These are phyloP conservation scores for Spodoptera picta DNA, from an alignment of 2,888 invertebrate species.

Conservation along the genomic window DNA sequence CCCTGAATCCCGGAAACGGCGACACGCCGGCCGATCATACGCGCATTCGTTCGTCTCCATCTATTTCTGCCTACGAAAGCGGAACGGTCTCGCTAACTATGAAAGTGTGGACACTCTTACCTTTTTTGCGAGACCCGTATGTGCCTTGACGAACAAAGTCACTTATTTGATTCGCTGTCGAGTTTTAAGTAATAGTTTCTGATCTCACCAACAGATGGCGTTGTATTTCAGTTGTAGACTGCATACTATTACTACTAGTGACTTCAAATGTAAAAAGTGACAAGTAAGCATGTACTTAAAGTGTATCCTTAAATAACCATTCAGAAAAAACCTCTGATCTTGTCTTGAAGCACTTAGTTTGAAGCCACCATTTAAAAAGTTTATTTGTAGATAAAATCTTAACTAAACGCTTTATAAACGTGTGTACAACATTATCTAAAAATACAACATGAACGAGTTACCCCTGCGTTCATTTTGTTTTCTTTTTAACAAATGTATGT, in stretches of 20 bases:
- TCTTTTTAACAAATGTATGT: conserved; percentile 48
- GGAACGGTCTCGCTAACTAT: conserved; percentile 73
- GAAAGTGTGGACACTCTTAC: conserved; percentile 54
- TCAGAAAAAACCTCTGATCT: conserved; percentile 6
- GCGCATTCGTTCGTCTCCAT: conserved; percentile 69
- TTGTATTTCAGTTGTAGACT: no score
- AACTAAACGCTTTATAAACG: conserved; percentile 46
- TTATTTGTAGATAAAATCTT: conserved; percentile 40
- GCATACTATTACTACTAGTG: no score
- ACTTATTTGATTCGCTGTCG: no score
- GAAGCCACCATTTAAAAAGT: conserved; percentile 40
- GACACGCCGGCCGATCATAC: conserved; percentile 74
- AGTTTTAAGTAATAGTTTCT: no score
- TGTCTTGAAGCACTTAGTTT: conserved; percentile 33
- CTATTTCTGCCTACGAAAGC: conserved; percentile 85
- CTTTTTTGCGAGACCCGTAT: conserved; percentile 37
- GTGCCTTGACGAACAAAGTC: background rate
- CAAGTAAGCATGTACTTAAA: background rate
- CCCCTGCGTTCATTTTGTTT: conserved; percentile 56
- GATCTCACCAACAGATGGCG: no score
- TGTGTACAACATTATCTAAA: conserved; percentile 43
- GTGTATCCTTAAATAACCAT: conserved; percentile 31
- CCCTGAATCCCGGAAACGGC: conserved; percentile 78
- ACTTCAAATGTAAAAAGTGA: background rate
- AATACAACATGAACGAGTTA: conserved; percentile 51